These are phyloP conservation scores for Neopipo cinnamomea DNA, from an alignment of 2,113 vertebrate species.

Conservation along the genomic window DNA sequence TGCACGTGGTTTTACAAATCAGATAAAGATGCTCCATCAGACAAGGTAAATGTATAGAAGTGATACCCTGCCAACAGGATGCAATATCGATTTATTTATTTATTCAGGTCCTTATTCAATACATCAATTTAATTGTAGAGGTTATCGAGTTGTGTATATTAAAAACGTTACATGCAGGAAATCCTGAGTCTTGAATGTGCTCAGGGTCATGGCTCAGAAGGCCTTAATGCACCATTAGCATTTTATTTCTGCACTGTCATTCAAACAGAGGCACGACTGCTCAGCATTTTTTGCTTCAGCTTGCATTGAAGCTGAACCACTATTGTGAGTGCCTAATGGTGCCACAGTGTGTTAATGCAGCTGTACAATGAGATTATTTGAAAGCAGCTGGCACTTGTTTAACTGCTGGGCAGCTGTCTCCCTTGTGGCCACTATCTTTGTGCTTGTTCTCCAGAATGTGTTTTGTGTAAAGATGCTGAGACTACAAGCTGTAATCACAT, in stretches of 20 bases:
- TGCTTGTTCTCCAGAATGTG: background rate
- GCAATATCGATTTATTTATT: background rate
- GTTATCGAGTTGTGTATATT: background rate
- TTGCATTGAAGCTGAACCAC: background rate
- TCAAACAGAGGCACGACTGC: background rate
- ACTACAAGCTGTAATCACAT: background rate
- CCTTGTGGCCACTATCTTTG: background rate
- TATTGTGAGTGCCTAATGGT: background rate
- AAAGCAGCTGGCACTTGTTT: background rate
- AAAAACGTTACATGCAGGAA: background rate
- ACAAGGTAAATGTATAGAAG: background rate
- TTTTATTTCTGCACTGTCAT: background rate
- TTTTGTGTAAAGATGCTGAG: background rate
- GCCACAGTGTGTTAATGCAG: background rate
- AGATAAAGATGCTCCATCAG: background rate
- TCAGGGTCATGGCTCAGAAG: background rate
- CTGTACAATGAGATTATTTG: background rate
- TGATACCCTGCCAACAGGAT: background rate
- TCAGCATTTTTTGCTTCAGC: background rate
- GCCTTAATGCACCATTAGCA: background rate
- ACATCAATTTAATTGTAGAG: background rate
- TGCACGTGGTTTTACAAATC: background rate
- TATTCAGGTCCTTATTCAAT: background rate
- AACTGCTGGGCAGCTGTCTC: background rate
- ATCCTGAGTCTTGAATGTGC: background rate